These are phyloP conservation scores for Limnephilus marmoratus DNA, from an alignment of 2,888 invertebrate genomes.

Conservation along the genomic window DNA sequence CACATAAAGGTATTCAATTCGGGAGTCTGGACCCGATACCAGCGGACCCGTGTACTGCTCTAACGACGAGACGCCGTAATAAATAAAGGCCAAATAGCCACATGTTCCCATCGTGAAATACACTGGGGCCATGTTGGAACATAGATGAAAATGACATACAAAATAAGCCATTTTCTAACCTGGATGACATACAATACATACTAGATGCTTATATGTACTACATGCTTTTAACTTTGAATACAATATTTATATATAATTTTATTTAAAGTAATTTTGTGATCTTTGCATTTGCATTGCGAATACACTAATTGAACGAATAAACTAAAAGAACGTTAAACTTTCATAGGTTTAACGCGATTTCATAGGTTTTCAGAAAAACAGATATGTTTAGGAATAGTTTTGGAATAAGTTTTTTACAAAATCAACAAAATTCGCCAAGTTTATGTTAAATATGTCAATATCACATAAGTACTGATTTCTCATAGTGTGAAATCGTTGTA, in stretches of 20 bases:
- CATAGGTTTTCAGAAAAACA: no score
- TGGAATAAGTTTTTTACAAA: no score
- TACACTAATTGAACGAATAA: no score
- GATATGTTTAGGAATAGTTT: no score
- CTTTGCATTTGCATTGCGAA: no score
- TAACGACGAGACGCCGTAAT: conserved; percentile 40
- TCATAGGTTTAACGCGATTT: no score
- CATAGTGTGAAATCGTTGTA: no score
- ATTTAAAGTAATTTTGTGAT: background rate
- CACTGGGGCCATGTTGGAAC: background rate
- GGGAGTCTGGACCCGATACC: conserved; percentile 32
- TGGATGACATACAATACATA: background rate
- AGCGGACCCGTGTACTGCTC: conserved; percentile 20
- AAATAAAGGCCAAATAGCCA: conserved; percentile 31
- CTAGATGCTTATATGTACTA: background rate
- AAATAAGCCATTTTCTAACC: background rate
- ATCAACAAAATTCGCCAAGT: no score
- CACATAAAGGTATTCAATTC: conserved; percentile 32
- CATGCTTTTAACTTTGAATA: background rate
- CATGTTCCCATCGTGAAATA: background rate
- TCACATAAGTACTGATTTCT: no score
- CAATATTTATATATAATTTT: no score
- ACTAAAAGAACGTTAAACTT: no score
- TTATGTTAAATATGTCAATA: no score
- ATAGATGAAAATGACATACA: background rate